A percentile compares a stretch with the other conserved stretches of the same genome.
Conservation (phyloP, 2,113 vertebrate species). For the Elachura formosa region DNA sequence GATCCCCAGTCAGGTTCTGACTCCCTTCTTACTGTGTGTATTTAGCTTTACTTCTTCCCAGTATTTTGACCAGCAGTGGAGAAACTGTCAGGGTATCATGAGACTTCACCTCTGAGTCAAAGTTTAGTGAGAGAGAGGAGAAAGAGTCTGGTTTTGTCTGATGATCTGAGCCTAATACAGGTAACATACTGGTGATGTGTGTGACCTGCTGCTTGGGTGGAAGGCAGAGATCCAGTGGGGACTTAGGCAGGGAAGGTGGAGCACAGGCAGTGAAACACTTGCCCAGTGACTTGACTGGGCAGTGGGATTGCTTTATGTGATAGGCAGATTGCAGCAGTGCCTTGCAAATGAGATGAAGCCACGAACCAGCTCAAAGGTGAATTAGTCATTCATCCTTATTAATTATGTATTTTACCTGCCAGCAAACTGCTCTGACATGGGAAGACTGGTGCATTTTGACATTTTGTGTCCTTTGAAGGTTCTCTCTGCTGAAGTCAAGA, state of each 20-base stretch:
- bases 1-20: not conserved
- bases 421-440: not conserved
- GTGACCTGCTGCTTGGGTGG: not conserved
- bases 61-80: not conserved
- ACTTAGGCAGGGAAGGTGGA: not conserved
- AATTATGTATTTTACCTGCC: not conserved
- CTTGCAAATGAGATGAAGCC: not conserved
- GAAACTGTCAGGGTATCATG: not conserved
- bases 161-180: not conserved
- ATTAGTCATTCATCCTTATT: not conserved
- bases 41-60: not conserved
- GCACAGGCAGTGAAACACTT: not conserved
- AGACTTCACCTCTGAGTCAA: not conserved
- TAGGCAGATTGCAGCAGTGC: not conserved
- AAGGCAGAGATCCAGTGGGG: not conserved
- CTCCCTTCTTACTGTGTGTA: not conserved
- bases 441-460: not conserved
- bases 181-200: not conserved
- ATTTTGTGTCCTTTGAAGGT: not conserved
- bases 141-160: not conserved
- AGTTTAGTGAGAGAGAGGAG: not conserved
- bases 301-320: not conserved
- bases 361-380: not conserved
- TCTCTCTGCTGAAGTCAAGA: not conserved
- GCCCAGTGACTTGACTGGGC: not conserved